These are phyloP conservation scores for Sapayoa aenigma DNA, from an alignment of 2,113 vertebrate species.

Conservation along the genomic window DNA sequence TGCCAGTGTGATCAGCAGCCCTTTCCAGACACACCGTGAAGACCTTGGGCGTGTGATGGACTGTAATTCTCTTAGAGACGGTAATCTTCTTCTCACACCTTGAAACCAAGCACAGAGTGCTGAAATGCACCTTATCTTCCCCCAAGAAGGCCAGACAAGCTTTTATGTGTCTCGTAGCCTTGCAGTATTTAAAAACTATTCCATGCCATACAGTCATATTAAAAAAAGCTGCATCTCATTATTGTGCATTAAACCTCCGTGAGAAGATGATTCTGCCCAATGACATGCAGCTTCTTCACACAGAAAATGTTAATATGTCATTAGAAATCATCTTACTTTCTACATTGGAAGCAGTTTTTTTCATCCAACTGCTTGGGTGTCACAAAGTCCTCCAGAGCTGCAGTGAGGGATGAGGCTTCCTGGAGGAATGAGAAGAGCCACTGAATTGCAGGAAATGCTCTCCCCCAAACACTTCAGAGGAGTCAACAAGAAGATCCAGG, in stretches of 20 bases:
- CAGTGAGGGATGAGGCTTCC: slow-evolving; percentile 80
- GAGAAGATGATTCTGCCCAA: neutral
- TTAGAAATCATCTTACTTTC: neutral
- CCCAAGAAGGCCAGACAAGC: neutral
- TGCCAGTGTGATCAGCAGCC: neutral
- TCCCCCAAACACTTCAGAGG: neutral
- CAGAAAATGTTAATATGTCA: neutral
- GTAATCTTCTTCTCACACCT: neutral
- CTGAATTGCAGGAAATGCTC: neutral
- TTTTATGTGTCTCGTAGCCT: neutral
- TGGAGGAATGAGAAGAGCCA: neutral
- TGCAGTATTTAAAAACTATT: neutral
- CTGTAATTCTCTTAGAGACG: neutral
- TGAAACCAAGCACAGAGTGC: neutral
- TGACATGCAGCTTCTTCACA: neutral
- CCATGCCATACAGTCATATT: neutral
- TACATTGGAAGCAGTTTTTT: neutral
- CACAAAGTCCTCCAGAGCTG: slow-evolving; percentile 89
- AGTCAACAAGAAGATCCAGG: neutral
- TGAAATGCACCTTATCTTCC: neutral
- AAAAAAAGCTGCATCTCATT: neutral
- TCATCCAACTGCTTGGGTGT: slow-evolving; percentile 87
- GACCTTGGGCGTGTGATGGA: neutral
- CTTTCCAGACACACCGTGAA: neutral
- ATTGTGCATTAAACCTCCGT: neutral